Evolutionary conservation across 2,113 vertebrate genomes (phyloP), one percentile per base, ranked within the genome.

Genomic region (Nycticorax nycticorax): DNA sequence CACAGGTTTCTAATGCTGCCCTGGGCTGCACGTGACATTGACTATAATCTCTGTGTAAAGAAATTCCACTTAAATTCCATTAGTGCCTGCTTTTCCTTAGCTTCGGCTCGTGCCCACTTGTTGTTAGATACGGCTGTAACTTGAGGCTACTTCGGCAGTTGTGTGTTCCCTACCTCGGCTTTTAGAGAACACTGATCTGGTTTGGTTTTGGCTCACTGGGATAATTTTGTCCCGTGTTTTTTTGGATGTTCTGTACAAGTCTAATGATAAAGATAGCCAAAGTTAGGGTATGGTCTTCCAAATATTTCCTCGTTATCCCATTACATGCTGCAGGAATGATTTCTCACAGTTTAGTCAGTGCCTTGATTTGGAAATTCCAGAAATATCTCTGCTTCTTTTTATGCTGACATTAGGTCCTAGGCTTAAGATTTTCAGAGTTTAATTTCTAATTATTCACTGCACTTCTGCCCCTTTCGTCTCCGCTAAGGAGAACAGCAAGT

Each of bases 41-140:
- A 52, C 88, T 96, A 26, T 77, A 75, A 50, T 89, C 64, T 87
- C 69, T 48, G 35, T 72, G 73, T 75, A 85, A 96, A 96, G 92
- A 95, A 91, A 97, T 95, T 96, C 88, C 89, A 88, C 90, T 86
- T 69, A 83, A 94, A 97, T 97, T 96, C 93, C 89, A 95, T 85
- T 90, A 91, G 66, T 66, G 84, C 63, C 82, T 96, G 64, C 81
- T 94, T 93, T 91, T 90, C 81, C 84, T 93, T 92, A 82, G 48
- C 84, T 88, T 85, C 9, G 0, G 68, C 74, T 89, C 1, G 0
- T 85, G 50, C 55, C 52, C 6, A 4, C 71, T 91, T 82, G 52
- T 69, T 94, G 30, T 41, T 79, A 92, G 79, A 64, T 47, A 69
- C 6, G 27, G 45, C 64, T 81, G 76, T 80, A 91, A 71, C 50